A percentile compares a stretch with the other conserved stretches of the same genome.
Conservation (phyloP, 1,140 invertebrate genomes). For the Hycleus cichorii region DNA sequence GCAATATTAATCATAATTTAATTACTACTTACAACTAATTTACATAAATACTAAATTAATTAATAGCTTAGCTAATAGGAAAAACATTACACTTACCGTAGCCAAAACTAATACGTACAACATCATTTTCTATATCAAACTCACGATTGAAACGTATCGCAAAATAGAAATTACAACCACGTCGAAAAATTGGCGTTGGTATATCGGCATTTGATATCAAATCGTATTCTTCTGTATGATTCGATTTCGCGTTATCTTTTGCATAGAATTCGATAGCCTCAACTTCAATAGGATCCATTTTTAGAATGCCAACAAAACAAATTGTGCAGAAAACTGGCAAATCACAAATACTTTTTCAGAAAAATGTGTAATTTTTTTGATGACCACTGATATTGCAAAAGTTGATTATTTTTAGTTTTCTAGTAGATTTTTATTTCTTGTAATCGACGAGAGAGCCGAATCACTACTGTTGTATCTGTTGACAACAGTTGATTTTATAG, state of each 20-base stretch:
- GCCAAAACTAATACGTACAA: constrained; percentile 44
- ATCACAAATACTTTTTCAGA: too few relatives aligned
- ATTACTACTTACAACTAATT: neutral
- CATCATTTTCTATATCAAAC: constrained; percentile 42
- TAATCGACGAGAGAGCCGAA: neutral
- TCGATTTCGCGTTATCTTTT: constrained; percentile 54
- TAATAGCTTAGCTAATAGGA: too few relatives aligned
- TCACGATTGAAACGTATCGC: constrained; percentile 44
- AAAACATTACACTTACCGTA: constrained; percentile 41
- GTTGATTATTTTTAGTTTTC: too few relatives aligned
- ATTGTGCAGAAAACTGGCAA: too few relatives aligned
- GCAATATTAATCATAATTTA: constrained; percentile 1
- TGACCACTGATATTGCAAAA: too few relatives aligned
- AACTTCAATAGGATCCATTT: constrained; percentile 50
- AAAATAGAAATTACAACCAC: constrained; percentile 48
- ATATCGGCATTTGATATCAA: constrained; percentile 43
- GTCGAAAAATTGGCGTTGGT: constrained; percentile 41
- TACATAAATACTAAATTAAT: too few relatives aligned
- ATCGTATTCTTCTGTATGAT: constrained; percentile 60
- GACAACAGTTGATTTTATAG: too few relatives aligned
- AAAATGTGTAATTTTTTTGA: too few relatives aligned
- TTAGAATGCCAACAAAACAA: constrained; percentile 17
- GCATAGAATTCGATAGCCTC: constrained; percentile 56
- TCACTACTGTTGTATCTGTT: too few relatives aligned
- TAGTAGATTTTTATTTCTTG: too few relatives aligned